Evolutionary conservation across 1,140 invertebrate species (phyloP), one percentile per base, ranked within the genome.

Genomic region (Papilio aristodemus): DNA sequence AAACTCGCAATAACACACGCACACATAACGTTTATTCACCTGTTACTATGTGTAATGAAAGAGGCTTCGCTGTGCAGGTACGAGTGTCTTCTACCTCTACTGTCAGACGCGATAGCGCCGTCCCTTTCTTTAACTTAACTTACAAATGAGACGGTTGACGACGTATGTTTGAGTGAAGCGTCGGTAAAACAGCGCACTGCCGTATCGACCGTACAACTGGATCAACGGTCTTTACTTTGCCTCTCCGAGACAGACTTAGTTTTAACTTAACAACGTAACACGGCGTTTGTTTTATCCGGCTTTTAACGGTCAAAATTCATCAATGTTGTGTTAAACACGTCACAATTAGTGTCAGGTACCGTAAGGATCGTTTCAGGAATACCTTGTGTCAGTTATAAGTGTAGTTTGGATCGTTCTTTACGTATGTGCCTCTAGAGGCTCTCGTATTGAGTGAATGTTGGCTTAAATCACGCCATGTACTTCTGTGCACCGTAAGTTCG

Each of bases 161-260:
- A 67, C 75, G 75, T 68, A 74, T 70, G 69, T 74, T 68, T 72
- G 68, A 46, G 59, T 59, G 37, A 50, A 64, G 67, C 75, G 81
- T 88, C 85, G 89, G 80, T 87, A 90, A 91, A 87, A 71, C 83
- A 81, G 81, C 69, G n/a, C 54, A 72, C 86, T 85, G 87, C 71
- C 85, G 81, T 87, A 87, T 76, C 87, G 86, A 88, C 85, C 50
- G 71, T 71, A 77, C 77, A 85, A 89, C 83, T 86, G 83, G 89
- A 89, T 87, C 87, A 91, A 91, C 89, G 89, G 89, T 91, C 84
- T 86, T 87, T 86, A 75, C 74, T 79, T 79, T 77, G 78, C 71
- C 79, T 78, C 84, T 87, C 84, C 84, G 81, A 77, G 78, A n/a
- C n/a, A 79, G 85, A 83, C 86, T 91, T 91, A 91, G 89, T 91